Conservation (phyloP, 2,113 vertebrate species). For the Vanacampus margaritifer region DNA sequence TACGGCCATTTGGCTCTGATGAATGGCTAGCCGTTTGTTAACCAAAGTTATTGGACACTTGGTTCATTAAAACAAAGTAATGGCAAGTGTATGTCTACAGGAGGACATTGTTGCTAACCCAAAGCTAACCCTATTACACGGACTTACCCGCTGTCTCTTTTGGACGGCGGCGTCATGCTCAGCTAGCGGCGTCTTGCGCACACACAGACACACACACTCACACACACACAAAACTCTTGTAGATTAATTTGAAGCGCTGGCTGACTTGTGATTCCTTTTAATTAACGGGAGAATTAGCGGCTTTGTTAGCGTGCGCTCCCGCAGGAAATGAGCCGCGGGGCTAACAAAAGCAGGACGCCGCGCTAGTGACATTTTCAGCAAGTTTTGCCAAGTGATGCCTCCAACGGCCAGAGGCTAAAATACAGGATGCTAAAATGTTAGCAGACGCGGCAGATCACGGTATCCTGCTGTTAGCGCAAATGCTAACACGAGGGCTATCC, state of each 20-base stretch:
- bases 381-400: constrained; percentile 32
- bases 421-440: not conserved
- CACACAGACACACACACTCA: constrained; percentile 5
- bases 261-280: constrained; percentile 77
- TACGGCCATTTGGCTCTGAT: no score
- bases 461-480: not conserved
- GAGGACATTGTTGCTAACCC: not conserved
- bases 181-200: constrained; percentile 61
- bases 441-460: constrained; percentile 4
- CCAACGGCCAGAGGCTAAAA: not conserved
- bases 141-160: not conserved
- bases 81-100: not conserved
- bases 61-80: not conserved
- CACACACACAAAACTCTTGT: constrained; percentile 57
- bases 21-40: no score
- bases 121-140: not conserved
- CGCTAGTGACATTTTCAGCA: constrained; percentile 72
- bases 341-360: constrained; percentile 71
- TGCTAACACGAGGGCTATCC: not conserved
- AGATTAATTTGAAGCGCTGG: constrained; percentile 78
- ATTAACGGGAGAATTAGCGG: constrained; percentile 78
- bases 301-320: constrained; percentile 74
- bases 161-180: constrained; percentile 45
- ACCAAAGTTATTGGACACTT: not conserved
- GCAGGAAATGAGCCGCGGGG: constrained; percentile 70